Conservation (phyloP, 1,140 invertebrate genomes). For the Dufourea novaeangliae region DNA sequence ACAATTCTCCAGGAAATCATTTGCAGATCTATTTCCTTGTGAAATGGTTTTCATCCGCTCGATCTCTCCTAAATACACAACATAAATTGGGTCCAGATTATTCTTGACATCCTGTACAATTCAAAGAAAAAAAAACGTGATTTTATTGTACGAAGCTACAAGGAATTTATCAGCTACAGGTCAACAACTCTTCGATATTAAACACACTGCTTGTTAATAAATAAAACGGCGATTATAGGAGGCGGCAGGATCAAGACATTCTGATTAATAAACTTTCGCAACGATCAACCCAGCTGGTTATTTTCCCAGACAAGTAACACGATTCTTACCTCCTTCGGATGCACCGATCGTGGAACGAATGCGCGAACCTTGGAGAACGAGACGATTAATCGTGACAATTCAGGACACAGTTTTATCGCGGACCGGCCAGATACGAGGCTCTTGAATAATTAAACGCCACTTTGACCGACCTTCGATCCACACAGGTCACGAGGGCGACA, state of each 20-base stretch:
- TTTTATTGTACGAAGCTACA: neutral
- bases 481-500: constrained; percentile 46
- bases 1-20: too few relatives aligned
- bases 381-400: constrained; percentile 31
- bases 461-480: constrained; percentile 41
- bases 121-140: neutral
- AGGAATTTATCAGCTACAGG: neutral
- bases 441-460: constrained; percentile 51
- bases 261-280: constrained; percentile 2
- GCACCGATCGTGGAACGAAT: constrained; percentile 30
- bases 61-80: neutral
- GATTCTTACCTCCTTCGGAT: constrained; percentile 34
- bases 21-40: too few relatives aligned
- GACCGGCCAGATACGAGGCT: constrained; percentile 23
- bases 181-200: neutral
- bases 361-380: constrained; percentile 22
- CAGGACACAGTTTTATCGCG: constrained; percentile 37
- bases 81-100: neutral
- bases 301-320: neutral
- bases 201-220: constrained; percentile 9
- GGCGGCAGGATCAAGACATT: neutral
- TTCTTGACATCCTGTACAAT: neutral
- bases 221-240: neutral
- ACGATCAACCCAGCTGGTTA: neutral
- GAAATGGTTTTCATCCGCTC: too few relatives aligned